Evolutionary conservation across 2,113 vertebrate species (phyloP).

Genomic region (Penelope pileata): DNA sequence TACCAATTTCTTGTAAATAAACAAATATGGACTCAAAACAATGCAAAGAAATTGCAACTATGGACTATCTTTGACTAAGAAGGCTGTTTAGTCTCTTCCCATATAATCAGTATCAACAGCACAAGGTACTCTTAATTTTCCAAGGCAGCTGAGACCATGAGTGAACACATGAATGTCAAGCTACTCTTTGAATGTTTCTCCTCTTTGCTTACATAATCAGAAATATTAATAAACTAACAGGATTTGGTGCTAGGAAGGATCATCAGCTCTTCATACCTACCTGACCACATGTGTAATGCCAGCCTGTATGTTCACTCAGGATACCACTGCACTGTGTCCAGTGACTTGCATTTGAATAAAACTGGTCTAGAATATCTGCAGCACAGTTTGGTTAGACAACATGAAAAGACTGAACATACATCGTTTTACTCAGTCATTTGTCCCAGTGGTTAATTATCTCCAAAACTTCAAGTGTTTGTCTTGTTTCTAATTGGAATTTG

Average conservation of each 20-base stretch:
- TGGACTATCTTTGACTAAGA: neutral
- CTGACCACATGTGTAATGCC: neutral
- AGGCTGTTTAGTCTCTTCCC: neutral
- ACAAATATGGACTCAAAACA: neutral
- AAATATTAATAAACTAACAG: neutral
- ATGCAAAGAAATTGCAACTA: neutral
- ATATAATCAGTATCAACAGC: neutral
- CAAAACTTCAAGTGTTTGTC: neutral
- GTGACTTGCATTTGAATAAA: neutral
- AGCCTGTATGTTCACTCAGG: neutral
- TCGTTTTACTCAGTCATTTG: neutral
- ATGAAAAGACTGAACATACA: neutral
- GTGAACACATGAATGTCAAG: neutral
- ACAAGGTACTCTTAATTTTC: neutral
- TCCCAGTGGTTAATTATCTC: neutral
- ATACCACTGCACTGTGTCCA: neutral
- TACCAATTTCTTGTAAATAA: neutral
- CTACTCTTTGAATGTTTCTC: neutral
- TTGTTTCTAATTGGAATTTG: neutral
- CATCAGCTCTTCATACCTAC: neutral
- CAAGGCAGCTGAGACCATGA: neutral
- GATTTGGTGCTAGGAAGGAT: neutral
- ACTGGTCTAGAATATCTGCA: neutral
- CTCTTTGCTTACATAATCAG: neutral
- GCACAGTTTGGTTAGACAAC: neutral